A percentile compares a stretch with the other conserved stretches of the same genome.
phyloP scores from a whole-genome alignment of 2,113 vertebrate genomes.

The Desmodus rotundus region DNA sequence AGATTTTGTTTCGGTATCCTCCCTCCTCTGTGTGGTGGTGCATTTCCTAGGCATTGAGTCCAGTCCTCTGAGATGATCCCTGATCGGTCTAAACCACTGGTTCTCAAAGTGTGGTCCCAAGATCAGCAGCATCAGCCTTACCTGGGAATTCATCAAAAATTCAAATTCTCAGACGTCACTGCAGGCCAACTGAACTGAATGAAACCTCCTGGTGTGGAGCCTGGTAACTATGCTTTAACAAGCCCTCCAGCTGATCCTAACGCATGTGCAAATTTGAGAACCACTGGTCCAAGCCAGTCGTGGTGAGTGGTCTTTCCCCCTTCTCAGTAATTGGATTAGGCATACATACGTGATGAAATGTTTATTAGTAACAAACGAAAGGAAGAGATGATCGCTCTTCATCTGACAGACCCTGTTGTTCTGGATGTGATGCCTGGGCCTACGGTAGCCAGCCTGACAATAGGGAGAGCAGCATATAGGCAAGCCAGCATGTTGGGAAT shows the following conservation, averaged over 20 bases:
- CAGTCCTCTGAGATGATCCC: not conserved
- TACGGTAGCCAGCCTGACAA: not conserved
- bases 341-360: not conserved
- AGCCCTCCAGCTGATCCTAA: not conserved
- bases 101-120: not conserved
- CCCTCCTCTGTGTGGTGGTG: not conserved
- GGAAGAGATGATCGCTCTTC: not conserved
- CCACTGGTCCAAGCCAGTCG: not conserved
- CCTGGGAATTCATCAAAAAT: not conserved
- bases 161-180: not conserved
- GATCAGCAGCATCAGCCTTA: not conserved
- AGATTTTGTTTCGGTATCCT: not conserved
- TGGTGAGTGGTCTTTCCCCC: too few relatives aligned
- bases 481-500: not conserved
- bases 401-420: not conserved
- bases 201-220: not conserved
- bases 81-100: not conserved
- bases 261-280: not conserved
- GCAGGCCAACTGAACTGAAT: not conserved
- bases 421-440: not conserved
- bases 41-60: not conserved
- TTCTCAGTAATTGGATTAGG: not conserved
- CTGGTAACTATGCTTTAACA: not conserved
- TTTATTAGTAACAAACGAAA: not conserved
- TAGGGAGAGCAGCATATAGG: not conserved